Conservation (phyloP, 2,888 invertebrate species). For the Neoascia interrupta region DNA sequence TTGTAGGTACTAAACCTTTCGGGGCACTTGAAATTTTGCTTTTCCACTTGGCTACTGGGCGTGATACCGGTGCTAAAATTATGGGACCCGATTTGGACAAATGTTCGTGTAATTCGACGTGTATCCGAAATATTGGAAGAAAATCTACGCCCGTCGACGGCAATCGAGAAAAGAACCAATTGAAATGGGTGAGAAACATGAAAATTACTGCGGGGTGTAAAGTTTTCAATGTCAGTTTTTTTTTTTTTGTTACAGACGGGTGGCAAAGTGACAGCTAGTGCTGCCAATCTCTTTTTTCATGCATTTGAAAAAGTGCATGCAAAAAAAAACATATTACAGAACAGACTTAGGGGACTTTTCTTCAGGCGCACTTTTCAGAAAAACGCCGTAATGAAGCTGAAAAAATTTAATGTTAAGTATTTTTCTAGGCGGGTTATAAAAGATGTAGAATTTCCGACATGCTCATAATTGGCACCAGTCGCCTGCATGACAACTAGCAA, state of each 20-base stretch:
- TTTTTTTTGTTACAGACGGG: background rate
- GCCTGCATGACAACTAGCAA: too few relatives aligned
- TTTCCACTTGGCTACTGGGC: slow-evolving; percentile 7
- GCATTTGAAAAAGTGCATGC: too few relatives aligned
- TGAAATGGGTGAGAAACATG: slow-evolving; percentile 34
- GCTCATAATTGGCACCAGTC: too few relatives aligned
- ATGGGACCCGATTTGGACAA: background rate
- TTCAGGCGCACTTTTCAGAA: too few relatives aligned
- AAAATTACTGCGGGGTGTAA: slow-evolving; percentile 38
- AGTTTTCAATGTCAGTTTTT: slow-evolving; percentile 59
- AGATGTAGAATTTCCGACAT: too few relatives aligned
- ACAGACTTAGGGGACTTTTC: background rate
- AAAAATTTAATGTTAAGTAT: too few relatives aligned
- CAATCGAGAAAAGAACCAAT: slow-evolving; percentile 21
- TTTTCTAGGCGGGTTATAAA: too few relatives aligned
- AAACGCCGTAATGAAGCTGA: too few relatives aligned
- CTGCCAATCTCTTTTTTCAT: slow-evolving; percentile 20
- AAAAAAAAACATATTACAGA: too few relatives aligned
- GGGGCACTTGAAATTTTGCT: background rate
- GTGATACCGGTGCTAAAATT: background rate
- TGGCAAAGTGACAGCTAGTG: slow-evolving; percentile 45
- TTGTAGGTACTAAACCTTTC: too few relatives aligned
- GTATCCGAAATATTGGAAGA: slow-evolving; percentile 26
- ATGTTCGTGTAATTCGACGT: slow-evolving; percentile 1
- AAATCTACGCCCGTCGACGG: slow-evolving; percentile 47